Conservation (phyloP, 2,113 vertebrate genomes). For the Tetrax tetrax region DNA sequence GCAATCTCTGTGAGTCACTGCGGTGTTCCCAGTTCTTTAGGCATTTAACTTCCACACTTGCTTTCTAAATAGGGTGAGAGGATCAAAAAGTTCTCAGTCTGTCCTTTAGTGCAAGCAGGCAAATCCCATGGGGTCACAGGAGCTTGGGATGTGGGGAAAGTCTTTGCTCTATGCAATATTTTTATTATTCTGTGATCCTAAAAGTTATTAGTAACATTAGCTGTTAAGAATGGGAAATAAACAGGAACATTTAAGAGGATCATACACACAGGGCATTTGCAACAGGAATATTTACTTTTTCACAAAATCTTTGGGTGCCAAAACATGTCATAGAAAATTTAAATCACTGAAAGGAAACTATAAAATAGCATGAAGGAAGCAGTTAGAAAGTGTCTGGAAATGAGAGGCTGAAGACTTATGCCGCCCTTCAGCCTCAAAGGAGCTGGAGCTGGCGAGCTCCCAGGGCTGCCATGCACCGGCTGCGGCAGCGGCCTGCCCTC, state of each 20-base stretch:
- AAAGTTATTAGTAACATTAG: not conserved
- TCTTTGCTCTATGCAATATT: not conserved
- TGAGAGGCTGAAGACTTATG: not conserved
- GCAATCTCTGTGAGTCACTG: not conserved
- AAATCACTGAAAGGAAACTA: not conserved
- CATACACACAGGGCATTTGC: not conserved
- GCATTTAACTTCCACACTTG: not conserved
- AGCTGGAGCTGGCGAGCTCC: not conserved
- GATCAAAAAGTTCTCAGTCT: not conserved
- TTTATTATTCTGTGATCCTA: not conserved
- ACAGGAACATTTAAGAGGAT: not conserved
- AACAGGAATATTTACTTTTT: not conserved
- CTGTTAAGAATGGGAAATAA: not conserved
- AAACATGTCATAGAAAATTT: constrained; percentile 5
- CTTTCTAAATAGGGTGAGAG: not conserved
- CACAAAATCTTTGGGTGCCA: not conserved
- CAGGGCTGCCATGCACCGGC: not conserved
- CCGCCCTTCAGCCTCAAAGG: not conserved
- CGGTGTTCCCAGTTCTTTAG: not conserved
- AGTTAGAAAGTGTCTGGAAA: constrained; percentile 47
- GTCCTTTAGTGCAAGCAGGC: not conserved
- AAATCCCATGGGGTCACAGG: not conserved
- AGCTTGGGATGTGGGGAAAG: not conserved
- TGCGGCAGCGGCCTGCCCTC: not conserved
- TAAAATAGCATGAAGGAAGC: constrained; percentile 48